A percentile compares a stretch with the other conserved stretches of the same genome.
These are phyloP conservation scores for Perccottus glenii DNA, from an alignment of 2,113 vertebrate species.

Conservation along the genomic window DNA sequence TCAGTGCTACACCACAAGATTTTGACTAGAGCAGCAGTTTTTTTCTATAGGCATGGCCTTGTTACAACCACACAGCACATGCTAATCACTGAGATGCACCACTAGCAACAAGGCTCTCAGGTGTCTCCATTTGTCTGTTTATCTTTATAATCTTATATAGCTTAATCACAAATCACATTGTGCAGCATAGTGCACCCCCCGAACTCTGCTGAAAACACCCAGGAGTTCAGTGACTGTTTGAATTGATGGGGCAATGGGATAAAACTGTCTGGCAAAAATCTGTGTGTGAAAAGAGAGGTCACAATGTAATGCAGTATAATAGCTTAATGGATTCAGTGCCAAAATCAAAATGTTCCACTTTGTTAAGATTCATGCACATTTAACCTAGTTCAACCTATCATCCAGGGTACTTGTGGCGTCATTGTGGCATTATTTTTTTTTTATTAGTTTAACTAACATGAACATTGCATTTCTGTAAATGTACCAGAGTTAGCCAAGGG, in stretches of 20 bases:
- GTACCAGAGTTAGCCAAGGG: too few species aligned
- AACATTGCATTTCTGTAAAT: too few species aligned
- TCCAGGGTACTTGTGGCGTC: too few species aligned
- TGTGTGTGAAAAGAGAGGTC: slow-evolving; percentile 9
- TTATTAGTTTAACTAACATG: too few species aligned
- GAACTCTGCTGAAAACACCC: slow-evolving; percentile 1
- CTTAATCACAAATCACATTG: slow-evolving; percentile 18
- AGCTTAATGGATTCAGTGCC: too few species aligned
- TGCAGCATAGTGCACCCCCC: slow-evolving; percentile 20
- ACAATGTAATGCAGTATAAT: too few species aligned
- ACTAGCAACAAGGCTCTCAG: slow-evolving; percentile 15
- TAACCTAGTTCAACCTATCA: too few species aligned
- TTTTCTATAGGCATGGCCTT: slow-evolving; percentile 18
- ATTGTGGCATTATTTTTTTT: too few species aligned
- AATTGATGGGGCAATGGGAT: slow-evolving; percentile 9
- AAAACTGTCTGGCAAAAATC: slow-evolving; percentile 21
- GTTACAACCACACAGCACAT: slow-evolving; percentile 40
- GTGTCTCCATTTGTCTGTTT: slow-evolving; percentile 27
- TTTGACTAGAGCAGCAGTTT: slow-evolving; percentile 40
- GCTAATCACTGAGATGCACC: slow-evolving; percentile 13
- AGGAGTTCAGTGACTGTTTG: slow-evolving; percentile 20
- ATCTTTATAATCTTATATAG: slow-evolving; percentile 32
- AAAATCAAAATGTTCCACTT: background rate
- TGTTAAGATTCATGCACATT: too few species aligned
- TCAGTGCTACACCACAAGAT: slow-evolving; percentile 6